Conservation (phyloP, 1,140 invertebrate genomes). For the Amyelois transitella region DNA sequence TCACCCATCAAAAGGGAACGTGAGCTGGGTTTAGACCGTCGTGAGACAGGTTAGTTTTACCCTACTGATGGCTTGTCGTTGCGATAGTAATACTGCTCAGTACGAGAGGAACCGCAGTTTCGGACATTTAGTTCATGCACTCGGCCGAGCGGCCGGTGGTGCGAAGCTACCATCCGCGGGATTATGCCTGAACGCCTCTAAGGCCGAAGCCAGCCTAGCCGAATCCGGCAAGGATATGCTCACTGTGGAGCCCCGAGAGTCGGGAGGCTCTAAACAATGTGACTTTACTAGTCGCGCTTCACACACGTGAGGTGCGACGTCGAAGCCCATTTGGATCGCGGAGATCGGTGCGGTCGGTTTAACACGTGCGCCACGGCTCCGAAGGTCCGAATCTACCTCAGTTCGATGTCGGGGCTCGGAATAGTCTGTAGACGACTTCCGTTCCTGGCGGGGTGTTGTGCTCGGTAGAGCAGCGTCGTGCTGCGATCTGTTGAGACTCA, state of each 20-base stretch:
- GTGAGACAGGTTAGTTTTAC: slow-evolving; percentile 87
- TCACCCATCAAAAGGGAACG: slow-evolving; percentile 83
- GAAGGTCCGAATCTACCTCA: slow-evolving; percentile 80
- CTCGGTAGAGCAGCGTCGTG: slow-evolving; percentile 56
- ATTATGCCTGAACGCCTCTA: slow-evolving; percentile 91
- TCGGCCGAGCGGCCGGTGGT: slow-evolving; percentile 80
- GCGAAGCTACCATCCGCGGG: slow-evolving; percentile 87
- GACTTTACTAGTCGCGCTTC: slow-evolving; percentile 79
- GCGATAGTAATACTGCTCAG: slow-evolving; percentile 76
- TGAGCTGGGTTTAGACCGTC: slow-evolving; percentile 89
- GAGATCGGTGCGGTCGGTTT: slow-evolving; percentile 2
- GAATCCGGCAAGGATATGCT: slow-evolving; percentile 73
- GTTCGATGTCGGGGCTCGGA: slow-evolving; percentile 77
- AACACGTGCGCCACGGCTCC: too few relatives aligned
- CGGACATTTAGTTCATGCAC: slow-evolving; percentile 84
- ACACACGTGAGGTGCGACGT: slow-evolving; percentile 29
- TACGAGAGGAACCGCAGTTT: slow-evolving; percentile 82
- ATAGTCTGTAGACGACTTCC: slow-evolving; percentile 78
- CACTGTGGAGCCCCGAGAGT: slow-evolving; percentile 69
- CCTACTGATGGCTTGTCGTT: slow-evolving; percentile 70
- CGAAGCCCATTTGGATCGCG: slow-evolving; percentile 1
- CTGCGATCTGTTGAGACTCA: too few relatives aligned
- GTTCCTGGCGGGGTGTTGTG: slow-evolving; percentile 41
- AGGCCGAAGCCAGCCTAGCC: slow-evolving; percentile 82
- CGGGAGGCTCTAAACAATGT: slow-evolving; percentile 76